A percentile compares a stretch with the other conserved stretches of the same genome.
Evolutionary conservation across 35 echinoderm and acorn worm species (phyloP).

Genomic region (Lytechinus variegatus): DNA sequence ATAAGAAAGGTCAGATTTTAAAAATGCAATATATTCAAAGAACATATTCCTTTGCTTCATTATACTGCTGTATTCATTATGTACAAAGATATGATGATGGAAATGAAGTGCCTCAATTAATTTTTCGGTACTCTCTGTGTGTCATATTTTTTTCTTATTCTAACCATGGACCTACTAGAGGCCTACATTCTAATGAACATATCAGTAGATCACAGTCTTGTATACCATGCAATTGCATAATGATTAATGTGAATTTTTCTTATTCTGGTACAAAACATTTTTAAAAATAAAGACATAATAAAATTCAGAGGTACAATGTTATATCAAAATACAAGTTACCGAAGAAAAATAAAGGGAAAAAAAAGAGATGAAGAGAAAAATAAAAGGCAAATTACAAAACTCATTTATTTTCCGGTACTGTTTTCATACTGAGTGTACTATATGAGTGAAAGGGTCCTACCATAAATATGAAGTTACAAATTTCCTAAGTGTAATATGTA

Average conservation of each 20-base stretch:
- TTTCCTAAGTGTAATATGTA: neutral
- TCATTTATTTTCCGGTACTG: neutral
- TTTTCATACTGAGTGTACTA: neutral
- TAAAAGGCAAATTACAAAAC: neutral
- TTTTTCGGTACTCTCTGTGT: no score
- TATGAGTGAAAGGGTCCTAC: neutral
- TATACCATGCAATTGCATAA: neutral
- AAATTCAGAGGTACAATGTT: neutral
- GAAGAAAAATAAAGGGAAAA: neutral
- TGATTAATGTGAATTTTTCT: neutral
- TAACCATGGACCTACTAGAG: no score
- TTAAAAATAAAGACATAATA: neutral
- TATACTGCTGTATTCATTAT: no score
- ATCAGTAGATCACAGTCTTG: neutral
- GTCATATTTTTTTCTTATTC: no score
- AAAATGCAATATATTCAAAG: no score
- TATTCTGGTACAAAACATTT: neutral
- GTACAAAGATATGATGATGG: no score
- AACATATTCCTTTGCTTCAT: no score
- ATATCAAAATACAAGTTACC: neutral
- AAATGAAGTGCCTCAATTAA: no score
- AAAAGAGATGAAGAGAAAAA: neutral
- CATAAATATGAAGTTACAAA: neutral
- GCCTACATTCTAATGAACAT: neutral
- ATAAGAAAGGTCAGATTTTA: no score